Percentiles rank a stretch among this genome's conserved stretches.
Conservation (phyloP, 2,797 vertebrate species). For the Trichosurus vulpecula region DNA sequence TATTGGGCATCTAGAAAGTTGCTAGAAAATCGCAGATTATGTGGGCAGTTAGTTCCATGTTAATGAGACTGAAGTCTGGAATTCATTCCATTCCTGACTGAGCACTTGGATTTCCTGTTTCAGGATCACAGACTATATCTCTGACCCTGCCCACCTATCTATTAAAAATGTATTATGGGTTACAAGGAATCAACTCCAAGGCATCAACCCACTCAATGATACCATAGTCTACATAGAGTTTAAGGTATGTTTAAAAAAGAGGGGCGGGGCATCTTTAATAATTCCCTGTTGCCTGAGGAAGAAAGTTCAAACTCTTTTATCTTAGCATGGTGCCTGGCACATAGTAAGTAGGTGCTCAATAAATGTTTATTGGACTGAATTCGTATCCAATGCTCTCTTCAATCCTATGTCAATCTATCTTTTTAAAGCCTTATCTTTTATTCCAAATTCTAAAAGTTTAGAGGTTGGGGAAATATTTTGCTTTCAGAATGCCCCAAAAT, state of each 20-base stretch:
- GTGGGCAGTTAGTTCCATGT: slow-evolving; percentile 10
- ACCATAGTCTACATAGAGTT: background rate
- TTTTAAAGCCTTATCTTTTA: slow-evolving; percentile 17
- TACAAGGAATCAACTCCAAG: background rate
- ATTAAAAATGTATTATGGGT: background rate
- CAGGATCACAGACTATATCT: background rate
- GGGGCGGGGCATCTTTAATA: background rate
- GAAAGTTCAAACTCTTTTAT: background rate
- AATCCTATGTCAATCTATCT: background rate
- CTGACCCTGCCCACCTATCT: background rate
- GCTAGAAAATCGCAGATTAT: background rate
- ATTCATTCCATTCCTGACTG: background rate
- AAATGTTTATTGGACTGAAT: background rate
- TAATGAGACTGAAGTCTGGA: slow-evolving; percentile 16
- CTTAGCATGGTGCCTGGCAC: background rate
- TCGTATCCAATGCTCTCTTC: background rate
- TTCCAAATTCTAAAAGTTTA: slow-evolving; percentile 6
- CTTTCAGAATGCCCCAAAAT: slow-evolving; percentile 14
- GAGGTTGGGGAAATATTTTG: slow-evolving; percentile 33
- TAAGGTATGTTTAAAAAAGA: background rate
- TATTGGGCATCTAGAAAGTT: slow-evolving; percentile 1
- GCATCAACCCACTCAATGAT: background rate
- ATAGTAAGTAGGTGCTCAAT: background rate
- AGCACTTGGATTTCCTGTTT: background rate
- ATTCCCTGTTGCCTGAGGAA: background rate